A percentile compares a stretch with the other conserved stretches of the same genome.
Evolutionary conservation across 53 echinoderm and acorn worm genomes (phyloP).

Genomic region (Apostichopus leukothele): DNA sequence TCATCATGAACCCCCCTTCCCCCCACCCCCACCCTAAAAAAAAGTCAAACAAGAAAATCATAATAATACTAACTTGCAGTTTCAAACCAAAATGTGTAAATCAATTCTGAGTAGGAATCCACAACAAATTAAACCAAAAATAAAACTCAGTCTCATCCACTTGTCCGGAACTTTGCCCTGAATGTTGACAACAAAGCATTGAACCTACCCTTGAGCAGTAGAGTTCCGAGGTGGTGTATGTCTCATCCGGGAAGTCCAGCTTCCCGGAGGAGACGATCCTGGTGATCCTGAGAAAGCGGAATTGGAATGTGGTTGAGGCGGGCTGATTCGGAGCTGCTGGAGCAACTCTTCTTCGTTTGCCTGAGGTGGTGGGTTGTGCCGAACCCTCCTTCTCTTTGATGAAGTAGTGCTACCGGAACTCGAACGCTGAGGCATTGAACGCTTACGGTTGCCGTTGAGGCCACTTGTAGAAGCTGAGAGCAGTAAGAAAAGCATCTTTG

Average conservation of each 20-base stretch:
- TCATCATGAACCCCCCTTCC: too few relatives aligned
- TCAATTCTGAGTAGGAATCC: too few relatives aligned
- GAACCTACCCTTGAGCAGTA: conserved; percentile 43
- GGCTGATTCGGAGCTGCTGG: conserved; percentile 53
- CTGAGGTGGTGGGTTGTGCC: neutral
- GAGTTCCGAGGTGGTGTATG: conserved; percentile 31
- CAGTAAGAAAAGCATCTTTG: neutral
- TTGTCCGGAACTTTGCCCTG: too few relatives aligned
- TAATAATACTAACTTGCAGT: too few relatives aligned
- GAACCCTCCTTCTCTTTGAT: conserved; percentile 22
- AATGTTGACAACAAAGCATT: too few relatives aligned
- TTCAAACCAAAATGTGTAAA: too few relatives aligned
- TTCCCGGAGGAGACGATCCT: conserved; percentile 22
- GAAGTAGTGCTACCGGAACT: conserved; percentile 37
- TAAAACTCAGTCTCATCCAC: too few relatives aligned
- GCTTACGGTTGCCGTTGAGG: conserved; percentile 41
- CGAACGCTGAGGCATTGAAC: conserved; percentile 26
- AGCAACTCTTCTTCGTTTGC: conserved; percentile 46
- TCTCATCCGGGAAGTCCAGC: conserved; percentile 37
- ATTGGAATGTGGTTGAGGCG: conserved; percentile 31
- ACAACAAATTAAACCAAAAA: too few relatives aligned
- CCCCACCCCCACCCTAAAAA: too few relatives aligned
- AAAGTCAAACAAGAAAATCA: too few relatives aligned
- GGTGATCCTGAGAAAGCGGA: conserved; percentile 38
- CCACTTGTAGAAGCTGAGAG: conserved; percentile 40